Percentiles rank a stretch among this genome's conserved stretches.
phyloP scores from a whole-genome alignment of 2,888 invertebrate genomes.

The Drosophila longiperda region DNA sequence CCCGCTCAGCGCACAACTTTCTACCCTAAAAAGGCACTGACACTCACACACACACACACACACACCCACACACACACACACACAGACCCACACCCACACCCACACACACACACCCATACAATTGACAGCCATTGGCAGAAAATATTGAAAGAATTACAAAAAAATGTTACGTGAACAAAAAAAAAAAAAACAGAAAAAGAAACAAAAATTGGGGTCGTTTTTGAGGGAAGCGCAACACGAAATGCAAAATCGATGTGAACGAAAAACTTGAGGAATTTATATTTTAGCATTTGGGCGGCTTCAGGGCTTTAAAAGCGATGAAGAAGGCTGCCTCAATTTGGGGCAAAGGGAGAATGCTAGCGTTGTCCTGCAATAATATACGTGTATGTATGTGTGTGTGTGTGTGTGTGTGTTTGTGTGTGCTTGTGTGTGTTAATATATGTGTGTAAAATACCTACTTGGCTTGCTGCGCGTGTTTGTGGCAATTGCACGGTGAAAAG shows the following conservation, averaged over 20 bases:
- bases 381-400: background rate
- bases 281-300: slow-evolving; percentile 45
- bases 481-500: background rate
- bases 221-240: slow-evolving; percentile 36
- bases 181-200: background rate
- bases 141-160: slow-evolving; percentile 51
- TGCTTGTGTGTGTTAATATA: background rate
- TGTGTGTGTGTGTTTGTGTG: slow-evolving; percentile 1
- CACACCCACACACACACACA: slow-evolving; percentile 15
- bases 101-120: slow-evolving; percentile 8
- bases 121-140: slow-evolving; percentile 27
- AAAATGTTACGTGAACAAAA: slow-evolving; percentile 14
- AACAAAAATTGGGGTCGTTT: background rate
- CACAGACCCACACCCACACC: slow-evolving; percentile 16
- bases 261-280: slow-evolving; percentile 51
- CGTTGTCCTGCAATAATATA: slow-evolving; percentile 3
- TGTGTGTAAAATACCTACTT: background rate
- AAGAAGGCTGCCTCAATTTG: slow-evolving; percentile 29
- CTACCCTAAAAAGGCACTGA: slow-evolving; percentile 3
- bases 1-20: slow-evolving; percentile 11
- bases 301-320: slow-evolving; percentile 46
- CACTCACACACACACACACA: slow-evolving; percentile 12
- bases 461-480: background rate
- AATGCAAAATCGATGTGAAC: slow-evolving; percentile 70
- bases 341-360: background rate